Base-by-base conservation (phyloP, 1,140 invertebrate species). In the Drosophila sp. region DNA sequence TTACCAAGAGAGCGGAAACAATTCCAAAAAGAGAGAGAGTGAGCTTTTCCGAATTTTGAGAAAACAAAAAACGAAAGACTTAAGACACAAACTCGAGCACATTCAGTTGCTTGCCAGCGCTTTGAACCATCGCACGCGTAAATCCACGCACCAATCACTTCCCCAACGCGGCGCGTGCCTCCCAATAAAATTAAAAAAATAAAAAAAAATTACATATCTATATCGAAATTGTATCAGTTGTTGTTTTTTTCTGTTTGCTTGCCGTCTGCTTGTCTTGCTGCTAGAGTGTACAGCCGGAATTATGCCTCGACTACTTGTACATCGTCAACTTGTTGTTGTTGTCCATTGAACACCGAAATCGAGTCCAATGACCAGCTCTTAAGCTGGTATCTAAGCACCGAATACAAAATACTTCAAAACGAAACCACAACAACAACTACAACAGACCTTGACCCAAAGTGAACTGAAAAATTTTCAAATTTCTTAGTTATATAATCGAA, bases 361-460 rank as follows among this genome's bases (percentile, higher is more conserved):
- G 77, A 79, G 84, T 89, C 84, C 84, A 89, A 90, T 89, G 85
- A 89, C 84, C 83, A 85, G 78, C 66, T 66, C 68, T 70, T 38
- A 35, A 58, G 61, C 63, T 58, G 67, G 70, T 72, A 62, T 30
- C 29, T 58, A 60, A 66, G 67, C 32, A 50, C 61, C 72, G 58
- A 66, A 29, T 50, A 70, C 63, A 56, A 41, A 41, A 35, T 10
- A 27, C 23, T 50, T 50, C 33, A 56, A 71, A 66, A 30, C 25
- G 35, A 27, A 66, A 54, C 61, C 55, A 57, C 23, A 30, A 30
- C 8, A 60, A 17, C 61, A 64, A 35, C 35, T 11, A 10, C 35
- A 11, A 30, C 60, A 76, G 73, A 56, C 72, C 73, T 76, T 76
- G 73, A 76, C 73, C 73, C 72, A 76, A 32, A 58, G 72, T 60